Base-by-base conservation (phyloP, 2,888 invertebrate species). In the Eucera pruinosa region DNA sequence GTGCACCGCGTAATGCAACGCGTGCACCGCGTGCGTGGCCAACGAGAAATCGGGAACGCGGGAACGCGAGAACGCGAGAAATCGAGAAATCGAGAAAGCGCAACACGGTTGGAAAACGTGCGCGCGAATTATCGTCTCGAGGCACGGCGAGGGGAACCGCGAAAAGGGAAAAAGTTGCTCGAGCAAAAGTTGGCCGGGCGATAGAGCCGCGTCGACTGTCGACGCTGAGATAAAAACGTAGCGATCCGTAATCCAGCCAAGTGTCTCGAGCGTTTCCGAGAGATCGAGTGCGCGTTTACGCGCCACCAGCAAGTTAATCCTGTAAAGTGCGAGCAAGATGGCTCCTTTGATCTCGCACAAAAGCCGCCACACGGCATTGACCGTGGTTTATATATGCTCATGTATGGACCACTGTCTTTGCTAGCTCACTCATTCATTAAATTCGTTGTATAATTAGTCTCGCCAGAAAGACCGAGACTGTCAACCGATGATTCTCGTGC, bases 361-460 rank as follows among this genome's bases (percentile, higher is more conserved):
- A 89, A 90, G 90, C 90, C 90, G 91, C 91, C 87, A 89, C 90
- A 90, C 91, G 90, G 90, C 91, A 91, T 91, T 91, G 91, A 91
- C 91, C 91, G 90, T 91, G 90, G 91, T 91, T 91, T 91, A 90
- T 91, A 91, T 89, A 87, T 85, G 90, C 86, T 81, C 85, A 80
- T 90, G 88, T 91, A 88, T 90, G 90, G 85, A 82, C 86, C 90
- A 90, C 90, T 91, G 91, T 91, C 86, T 90, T 88, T 86, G 88
- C 88, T 89, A 90, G 89, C 89, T 89, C 90, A 87, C 86, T 91
- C 91, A 91, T 91, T 91, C 91, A 91, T 91, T 90, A 91, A 91
- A 91, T 91, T 90, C 89, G 89, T 91, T 89, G 91, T 91, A 91
- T 91, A 91, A 91, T 91, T 91, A 91, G 91, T 87, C 89, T 81